A percentile compares a stretch with the other conserved stretches of the same genome.
Evolutionary conservation across 2,113 vertebrate genomes (phyloP).

Genomic region (Nothoprocta pentlandii): DNA sequence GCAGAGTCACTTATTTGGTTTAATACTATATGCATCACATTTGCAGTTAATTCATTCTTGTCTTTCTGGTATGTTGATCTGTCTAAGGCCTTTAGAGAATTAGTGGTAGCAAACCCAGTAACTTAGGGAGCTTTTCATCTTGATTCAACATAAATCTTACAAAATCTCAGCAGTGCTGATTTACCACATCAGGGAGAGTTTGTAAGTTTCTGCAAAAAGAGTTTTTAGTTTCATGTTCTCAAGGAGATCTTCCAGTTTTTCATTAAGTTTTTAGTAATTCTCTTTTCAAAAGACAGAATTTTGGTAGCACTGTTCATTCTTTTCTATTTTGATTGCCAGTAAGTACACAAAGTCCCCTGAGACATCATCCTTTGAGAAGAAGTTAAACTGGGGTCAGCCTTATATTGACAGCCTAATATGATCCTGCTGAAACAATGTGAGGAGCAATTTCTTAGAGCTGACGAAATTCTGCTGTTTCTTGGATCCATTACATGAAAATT

Average conservation of each 20-base stretch:
- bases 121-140: not conserved
- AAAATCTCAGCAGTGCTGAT: not conserved
- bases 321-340: conserved; percentile 33
- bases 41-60: not conserved
- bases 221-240: conserved; percentile 11
- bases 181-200: not conserved
- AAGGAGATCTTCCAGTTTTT: not conserved
- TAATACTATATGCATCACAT: not conserved
- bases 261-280: conserved; percentile 9
- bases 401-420: conserved; percentile 3
- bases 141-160: not conserved
- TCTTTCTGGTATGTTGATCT: not conserved
- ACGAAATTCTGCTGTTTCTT: not conserved
- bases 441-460: not conserved
- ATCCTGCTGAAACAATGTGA: not conserved
- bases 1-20: not conserved
- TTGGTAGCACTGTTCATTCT: conserved; percentile 3
- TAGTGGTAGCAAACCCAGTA: conserved; percentile 5
- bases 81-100: not conserved
- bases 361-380: not conserved
- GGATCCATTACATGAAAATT: not conserved
- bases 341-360: not conserved
- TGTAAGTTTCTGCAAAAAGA: conserved; percentile 13
- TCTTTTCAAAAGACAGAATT: not conserved
- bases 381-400: not conserved